A percentile compares a stretch with the other conserved stretches of the same genome.
Evolutionary conservation across 2,888 invertebrate species (phyloP).

Genomic region (Acrocera orbiculus): DNA sequence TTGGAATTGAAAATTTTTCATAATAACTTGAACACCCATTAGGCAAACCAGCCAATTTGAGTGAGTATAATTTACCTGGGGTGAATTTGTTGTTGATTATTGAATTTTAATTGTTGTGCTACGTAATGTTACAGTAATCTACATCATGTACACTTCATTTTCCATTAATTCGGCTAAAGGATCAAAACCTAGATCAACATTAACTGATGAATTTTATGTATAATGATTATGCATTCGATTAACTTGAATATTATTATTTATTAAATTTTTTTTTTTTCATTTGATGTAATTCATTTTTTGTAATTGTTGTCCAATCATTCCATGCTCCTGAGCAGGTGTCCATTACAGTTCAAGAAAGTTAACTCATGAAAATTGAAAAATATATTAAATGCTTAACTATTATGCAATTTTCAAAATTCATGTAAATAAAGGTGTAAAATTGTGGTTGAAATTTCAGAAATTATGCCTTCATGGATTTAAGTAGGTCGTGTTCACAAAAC

Average conservation of each 20-base stretch:
- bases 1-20: constrained; percentile 20
- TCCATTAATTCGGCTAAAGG: constrained; percentile 90
- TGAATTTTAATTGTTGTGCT: constrained; percentile 20
- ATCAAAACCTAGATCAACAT: constrained; percentile 35
- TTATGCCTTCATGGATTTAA: too few relatives aligned
- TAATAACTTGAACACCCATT: constrained; percentile 20
- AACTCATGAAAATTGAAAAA: too few relatives aligned
- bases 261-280: constrained; percentile 18
- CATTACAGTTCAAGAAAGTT: too few relatives aligned
- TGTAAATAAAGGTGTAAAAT: too few relatives aligned
- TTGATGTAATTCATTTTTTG: constrained; percentile 21
- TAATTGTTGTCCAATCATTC: constrained; percentile 20
- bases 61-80: constrained; percentile 23
- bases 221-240: constrained; percentile 21
- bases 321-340: too few relatives aligned
- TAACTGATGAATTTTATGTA: constrained; percentile 22
- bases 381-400: too few relatives aligned
- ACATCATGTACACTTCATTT: constrained; percentile 65
- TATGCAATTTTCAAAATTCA: too few relatives aligned
- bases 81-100: constrained; percentile 24
- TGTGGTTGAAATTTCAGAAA: too few relatives aligned
- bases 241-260: constrained; percentile 11
- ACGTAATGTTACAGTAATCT: too few relatives aligned
- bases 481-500: too few relatives aligned
- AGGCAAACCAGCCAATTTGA: constrained; percentile 21